Base-by-base conservation (phyloP, 2,888 invertebrate species). In the Dermolepida albohirtum region DNA sequence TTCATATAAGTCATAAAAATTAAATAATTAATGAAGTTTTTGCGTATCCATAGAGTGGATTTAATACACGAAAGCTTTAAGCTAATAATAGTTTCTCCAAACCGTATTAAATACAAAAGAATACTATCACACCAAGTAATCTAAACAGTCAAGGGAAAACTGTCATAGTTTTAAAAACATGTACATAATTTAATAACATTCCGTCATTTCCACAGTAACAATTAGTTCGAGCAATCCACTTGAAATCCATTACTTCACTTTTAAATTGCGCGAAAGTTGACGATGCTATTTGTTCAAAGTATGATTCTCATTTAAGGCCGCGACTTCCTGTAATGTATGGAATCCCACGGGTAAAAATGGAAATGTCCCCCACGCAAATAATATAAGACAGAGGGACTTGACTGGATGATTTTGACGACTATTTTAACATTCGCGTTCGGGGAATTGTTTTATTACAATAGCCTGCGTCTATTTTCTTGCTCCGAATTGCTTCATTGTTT, bases 401-500 rank as follows among this genome's bases (percentile, higher is more conserved):
- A 34, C 34, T 34, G 34, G 34, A 34, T 34, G 34, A 34, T 34
- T 52, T 52, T 17, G 8, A 57, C 43, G 57, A 66, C 57, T 16
- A 39, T 57, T 55, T 55, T 55, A 43, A 49, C 16, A 34, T 66
- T 62, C 70, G 71, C 72, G 73, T 73, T 74, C 72, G 59, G 72
- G 68, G 70, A 75, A 75, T 73, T 73, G 71, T 69, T 73, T 75
- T 75, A 75, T 75, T 72, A 72, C 71, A 47, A 65, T 64, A n/a
- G 40, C 12, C 54, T 14, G 54, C 54, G 16, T 27, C 22, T 34
- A 34, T 34, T 34, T 34, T 10, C 34, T 34, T 34, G 39, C 11
- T 40, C 11, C 1, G 14, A 54, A 41, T 54, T 17, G 54, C 40
- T 54, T 40, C 54, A 55, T 55, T 65, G 68, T 65, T 68, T 68